phyloP scores from a whole-genome alignment of 2,888 invertebrate species.

The Exephanes ischioxanthus region DNA sequence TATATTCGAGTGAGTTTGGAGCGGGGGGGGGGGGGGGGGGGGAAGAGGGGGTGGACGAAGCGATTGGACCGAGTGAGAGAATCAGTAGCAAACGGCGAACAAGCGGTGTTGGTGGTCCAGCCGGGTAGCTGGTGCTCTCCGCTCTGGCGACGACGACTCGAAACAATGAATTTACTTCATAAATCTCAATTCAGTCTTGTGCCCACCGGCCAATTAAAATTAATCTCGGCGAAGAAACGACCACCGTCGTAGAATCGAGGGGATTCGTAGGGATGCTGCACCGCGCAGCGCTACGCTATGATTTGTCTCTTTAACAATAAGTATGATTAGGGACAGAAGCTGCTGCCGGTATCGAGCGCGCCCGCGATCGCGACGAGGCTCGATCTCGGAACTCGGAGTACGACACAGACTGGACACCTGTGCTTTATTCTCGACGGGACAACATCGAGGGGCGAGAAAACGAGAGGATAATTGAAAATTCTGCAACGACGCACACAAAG shows the following conservation, averaged over 20 bases:
- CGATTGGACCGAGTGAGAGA: conserved; percentile 64
- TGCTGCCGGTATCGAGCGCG: conserved; percentile 12
- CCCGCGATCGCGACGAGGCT: background rate
- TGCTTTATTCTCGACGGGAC: background rate
- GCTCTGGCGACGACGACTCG: conserved; percentile 73
- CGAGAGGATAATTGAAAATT: background rate
- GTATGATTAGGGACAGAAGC: conserved; percentile 12
- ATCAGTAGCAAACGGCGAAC: conserved; percentile 49
- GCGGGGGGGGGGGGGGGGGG: conserved; percentile 59
- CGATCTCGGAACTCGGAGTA: background rate
- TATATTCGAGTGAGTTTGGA: conserved; percentile 59
- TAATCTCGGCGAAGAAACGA: conserved; percentile 77
- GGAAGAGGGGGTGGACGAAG: conserved; percentile 27
- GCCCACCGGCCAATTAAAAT: conserved; percentile 83
- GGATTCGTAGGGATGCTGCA: conserved; percentile 33
- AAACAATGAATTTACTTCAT: conserved; percentile 85
- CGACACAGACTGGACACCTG: background rate
- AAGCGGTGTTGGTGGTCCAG: conserved; percentile 80
- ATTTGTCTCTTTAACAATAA: conserved; percentile 28
- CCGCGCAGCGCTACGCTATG: background rate
- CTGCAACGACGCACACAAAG: background rate
- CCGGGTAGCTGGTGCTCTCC: conserved; percentile 42
- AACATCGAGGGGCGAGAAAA: background rate
- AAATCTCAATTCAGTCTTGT: conserved; percentile 83
- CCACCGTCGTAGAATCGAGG: conserved; percentile 74